Evolutionary conservation across 1,140 invertebrate genomes (phyloP).

Genomic region (Ceratina australensis): DNA sequence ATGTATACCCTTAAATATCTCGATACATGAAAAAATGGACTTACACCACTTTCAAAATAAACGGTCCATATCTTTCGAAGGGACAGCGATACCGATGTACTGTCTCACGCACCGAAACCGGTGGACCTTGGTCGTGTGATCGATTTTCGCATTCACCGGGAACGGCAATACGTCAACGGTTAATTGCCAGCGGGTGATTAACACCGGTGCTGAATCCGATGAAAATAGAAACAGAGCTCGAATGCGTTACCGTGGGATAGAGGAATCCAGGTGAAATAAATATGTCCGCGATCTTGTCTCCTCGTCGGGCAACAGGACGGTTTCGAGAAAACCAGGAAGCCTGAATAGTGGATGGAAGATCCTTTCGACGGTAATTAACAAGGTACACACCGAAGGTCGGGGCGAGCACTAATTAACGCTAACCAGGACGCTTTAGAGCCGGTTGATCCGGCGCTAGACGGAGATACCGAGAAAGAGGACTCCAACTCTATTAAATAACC

Average conservation of each 20-base stretch:
- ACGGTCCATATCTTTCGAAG: too few relatives aligned
- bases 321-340: constrained; percentile 17
- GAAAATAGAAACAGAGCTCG: constrained; percentile 24
- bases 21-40: neutral
- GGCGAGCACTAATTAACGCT: constrained; percentile 45
- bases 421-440: constrained; percentile 1
- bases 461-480: constrained; percentile 10
- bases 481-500: constrained; percentile 39
- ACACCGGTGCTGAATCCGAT: constrained; percentile 17
- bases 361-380: constrained; percentile 45
- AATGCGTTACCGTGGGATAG: constrained; percentile 39
- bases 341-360: constrained; percentile 39
- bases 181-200: constrained; percentile 48
- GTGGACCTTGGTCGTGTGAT: neutral
- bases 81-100: constrained; percentile 19
- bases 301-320: neutral
- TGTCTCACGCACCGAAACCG: neutral
- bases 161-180: constrained; percentile 25
- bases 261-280: constrained; percentile 35
- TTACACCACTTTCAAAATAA: neutral
- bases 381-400: constrained; percentile 35
- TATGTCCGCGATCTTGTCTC: constrained; percentile 21
- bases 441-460: constrained; percentile 16
- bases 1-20: too few relatives aligned
- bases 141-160: constrained; percentile 29